Evolutionary conservation across 1,140 invertebrate species (phyloP), one percentile per base, ranked within the genome.

Genomic region (Drosophila murphyi): DNA sequence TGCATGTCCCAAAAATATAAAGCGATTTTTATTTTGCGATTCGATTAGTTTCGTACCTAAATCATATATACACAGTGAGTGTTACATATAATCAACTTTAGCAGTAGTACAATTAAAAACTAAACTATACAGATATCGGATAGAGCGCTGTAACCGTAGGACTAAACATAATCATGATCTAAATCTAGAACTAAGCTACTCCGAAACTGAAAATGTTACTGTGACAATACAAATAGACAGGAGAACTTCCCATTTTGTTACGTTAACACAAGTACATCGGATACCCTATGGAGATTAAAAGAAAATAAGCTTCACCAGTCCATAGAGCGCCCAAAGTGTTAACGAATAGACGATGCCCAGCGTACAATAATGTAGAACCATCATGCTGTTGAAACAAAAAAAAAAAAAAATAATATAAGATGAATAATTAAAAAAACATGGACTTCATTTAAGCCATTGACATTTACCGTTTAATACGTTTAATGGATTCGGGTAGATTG

Each of bases 401-500:
- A 8, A 10, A 10, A 5, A 6, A 7, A 0, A 47, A 1, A n/a
- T 5, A 41, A 5, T 20, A 29, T 1, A 0, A 34, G 20, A 12
- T n/a, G 2, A 39, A 1, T 3, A 31, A 41, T 20, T 8, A 5
- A 7, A 5, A 7, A 8, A 0, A 0, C 2, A 45, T 35, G 10
- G 10, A 41, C 31, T 34, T 29, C 10, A 3, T 20, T n/a, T 12
- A 50, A 0, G 0, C 3, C 0, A 0, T 0, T 0, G 5, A 29
- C 3, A 43, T 76, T 82, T 74, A 95, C 95, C 94, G 95, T 63
- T 93, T 93, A 89, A 93, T 93, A 70, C 93, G 94, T 35, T 87
- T 94, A 31, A 93, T 93, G 34, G 95, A 95, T 56, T 94, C 93
- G 5, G 95, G 94, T 47, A 97, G 87, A 29, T 95, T 96, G 5